A percentile compares a stretch with the other conserved stretches of the same genome.
Conservation (phyloP, 1,140 invertebrate species). For the Steinernema khuongi region DNA sequence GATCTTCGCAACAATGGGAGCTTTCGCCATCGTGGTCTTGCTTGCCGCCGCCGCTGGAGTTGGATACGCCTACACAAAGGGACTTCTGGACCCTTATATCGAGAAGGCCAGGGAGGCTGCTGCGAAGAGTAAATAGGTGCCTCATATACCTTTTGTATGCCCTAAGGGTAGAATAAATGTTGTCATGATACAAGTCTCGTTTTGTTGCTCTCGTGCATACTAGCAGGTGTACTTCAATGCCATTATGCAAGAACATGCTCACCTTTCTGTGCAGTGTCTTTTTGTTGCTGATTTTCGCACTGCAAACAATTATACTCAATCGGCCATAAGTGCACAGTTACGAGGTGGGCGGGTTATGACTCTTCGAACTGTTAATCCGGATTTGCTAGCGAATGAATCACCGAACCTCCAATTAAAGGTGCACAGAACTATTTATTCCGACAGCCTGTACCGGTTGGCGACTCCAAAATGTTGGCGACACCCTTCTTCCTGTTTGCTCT, state of each 20-base stretch:
- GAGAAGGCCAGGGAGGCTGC: not conserved
- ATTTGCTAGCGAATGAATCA: not conserved
- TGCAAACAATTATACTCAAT: no score
- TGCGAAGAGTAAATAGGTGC: not conserved
- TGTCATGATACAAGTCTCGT: no score
- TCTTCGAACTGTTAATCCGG: no score
- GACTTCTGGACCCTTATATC: not conserved
- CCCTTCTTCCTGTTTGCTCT: not conserved
- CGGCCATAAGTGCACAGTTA: no score
- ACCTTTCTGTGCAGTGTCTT: no score
- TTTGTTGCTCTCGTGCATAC: no score
- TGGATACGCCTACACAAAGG: not conserved
- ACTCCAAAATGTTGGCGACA: not conserved
- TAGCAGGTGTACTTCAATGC: no score
- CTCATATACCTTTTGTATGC: not conserved
- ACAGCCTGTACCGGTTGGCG: no score
- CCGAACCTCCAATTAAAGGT: slow-evolving; percentile 2
- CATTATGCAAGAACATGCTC: no score
- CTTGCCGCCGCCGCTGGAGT: not conserved
- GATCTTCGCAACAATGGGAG: not conserved
- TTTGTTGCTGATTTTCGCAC: no score
- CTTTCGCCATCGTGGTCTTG: not conserved
- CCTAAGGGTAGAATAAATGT: no score
- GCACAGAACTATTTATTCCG: slow-evolving; percentile 2
- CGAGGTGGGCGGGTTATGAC: no score